Evolutionary conservation across 2,888 invertebrate genomes (phyloP).

Genomic region (Anodontia alba): DNA sequence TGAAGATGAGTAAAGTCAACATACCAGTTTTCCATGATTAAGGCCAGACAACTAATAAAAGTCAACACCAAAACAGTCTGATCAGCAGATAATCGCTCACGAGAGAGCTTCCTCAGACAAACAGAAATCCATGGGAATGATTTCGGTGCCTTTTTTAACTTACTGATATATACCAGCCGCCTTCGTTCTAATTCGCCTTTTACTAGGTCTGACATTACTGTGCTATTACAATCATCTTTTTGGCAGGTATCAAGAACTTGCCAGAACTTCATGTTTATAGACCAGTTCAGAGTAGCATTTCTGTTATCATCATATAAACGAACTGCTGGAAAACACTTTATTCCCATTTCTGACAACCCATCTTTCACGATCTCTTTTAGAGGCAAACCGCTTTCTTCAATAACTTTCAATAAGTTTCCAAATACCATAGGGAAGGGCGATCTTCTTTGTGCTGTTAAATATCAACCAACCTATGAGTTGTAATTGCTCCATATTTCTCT

Average conservation of each 20-base stretch:
- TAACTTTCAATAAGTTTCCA: not conserved
- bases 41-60: not conserved
- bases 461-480: not conserved
- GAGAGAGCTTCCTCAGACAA: too few species aligned
- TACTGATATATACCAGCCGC: constrained; percentile 31
- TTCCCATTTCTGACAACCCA: constrained; percentile 21
- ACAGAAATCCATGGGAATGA: constrained; percentile 29
- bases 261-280: constrained; percentile 21
- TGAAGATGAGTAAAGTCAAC: constrained; percentile 26
- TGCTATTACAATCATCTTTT: not conserved
- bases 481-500: not conserved
- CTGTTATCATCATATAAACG: not conserved
- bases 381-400: not conserved
- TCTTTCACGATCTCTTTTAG: not conserved
- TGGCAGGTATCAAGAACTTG: constrained; percentile 1
- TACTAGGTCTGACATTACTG: constrained; percentile 22
- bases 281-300: constrained; percentile 26
- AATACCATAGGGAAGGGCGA: not conserved
- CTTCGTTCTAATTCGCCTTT: constrained; percentile 36
- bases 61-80: constrained; percentile 12
- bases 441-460: not conserved
- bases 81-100: constrained; percentile 35
- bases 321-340: constrained; percentile 23
- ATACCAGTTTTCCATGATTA: too few species aligned
- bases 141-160: constrained; percentile 29